These are phyloP conservation scores for Siniperca obscura DNA, from an alignment of 2,797 vertebrate genomes.

Conservation along the genomic window DNA sequence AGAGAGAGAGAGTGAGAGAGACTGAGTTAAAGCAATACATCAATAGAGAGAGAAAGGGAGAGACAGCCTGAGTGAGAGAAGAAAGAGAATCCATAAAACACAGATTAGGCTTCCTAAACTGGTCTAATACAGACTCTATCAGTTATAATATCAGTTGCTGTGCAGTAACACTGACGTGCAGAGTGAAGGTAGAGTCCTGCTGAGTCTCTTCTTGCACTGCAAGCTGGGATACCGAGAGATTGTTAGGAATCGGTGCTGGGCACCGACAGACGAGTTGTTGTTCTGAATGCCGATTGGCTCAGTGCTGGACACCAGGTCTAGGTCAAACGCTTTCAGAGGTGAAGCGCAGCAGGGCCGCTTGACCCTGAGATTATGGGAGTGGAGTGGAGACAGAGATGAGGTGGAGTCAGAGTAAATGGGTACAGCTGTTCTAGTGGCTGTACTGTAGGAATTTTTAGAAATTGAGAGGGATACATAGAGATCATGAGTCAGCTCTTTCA, in stretches of 20 bases:
- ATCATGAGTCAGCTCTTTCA: background rate
- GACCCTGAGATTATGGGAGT: constrained; percentile 46
- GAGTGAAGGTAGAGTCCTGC: constrained; percentile 1
- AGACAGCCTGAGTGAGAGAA: constrained; percentile 14
- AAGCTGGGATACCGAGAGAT: constrained; percentile 22
- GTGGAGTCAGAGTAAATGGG: constrained; percentile 22
- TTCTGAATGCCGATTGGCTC: constrained; percentile 50
- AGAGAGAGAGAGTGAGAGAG: constrained; percentile 9
- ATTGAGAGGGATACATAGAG: background rate
- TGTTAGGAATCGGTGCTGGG: constrained; percentile 13
- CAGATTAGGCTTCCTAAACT: constrained; percentile 47
- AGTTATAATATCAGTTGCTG: constrained; percentile 10
- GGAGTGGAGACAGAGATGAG: constrained; percentile 43
- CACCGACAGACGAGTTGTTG: background rate
- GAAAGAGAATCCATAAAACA: constrained; percentile 48
- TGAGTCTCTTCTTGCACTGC: constrained; percentile 3
- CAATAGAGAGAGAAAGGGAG: constrained; percentile 2
- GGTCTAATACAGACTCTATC: constrained; percentile 23
- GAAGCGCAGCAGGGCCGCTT: constrained; percentile 35
- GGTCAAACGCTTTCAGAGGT: constrained; percentile 67
- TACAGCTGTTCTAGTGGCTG: background rate
- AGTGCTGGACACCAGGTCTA: constrained; percentile 25
- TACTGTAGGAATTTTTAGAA: background rate
- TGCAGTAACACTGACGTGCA: constrained; percentile 22
- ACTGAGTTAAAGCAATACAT: constrained; percentile 17